Base-by-base conservation (phyloP, 2,113 vertebrate species). In the Siniperca chuatsi region DNA sequence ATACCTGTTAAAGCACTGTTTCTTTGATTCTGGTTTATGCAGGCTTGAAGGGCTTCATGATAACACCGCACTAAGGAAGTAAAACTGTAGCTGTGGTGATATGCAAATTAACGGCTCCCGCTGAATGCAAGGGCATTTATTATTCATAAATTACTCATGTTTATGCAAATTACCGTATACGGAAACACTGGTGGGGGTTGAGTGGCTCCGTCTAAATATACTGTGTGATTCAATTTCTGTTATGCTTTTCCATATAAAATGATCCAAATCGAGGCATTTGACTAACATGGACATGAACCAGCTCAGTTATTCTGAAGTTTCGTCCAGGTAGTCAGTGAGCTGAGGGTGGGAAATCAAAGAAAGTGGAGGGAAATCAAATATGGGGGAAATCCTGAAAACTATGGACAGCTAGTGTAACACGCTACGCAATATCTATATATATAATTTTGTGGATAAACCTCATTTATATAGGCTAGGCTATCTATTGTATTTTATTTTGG, bases 131-230 rank as follows among this genome's bases (percentile, higher is more conserved):
- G 96, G 91, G 83, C 92, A 96, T 97, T 98, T 97, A 99, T 98
- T 99, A 99, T 98, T 99, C 97, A 98, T 97, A 97, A 96, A 95
- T 96, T 97, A 97, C 88, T 96, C 96, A 96, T 97, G 96, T 97
- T 98, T 97, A 99, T 98, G 97, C 96, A 98, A 98, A 99, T 98
- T 76, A 95, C 92, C 83, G 83, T 85, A 82, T 92, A 88, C 89
- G 84, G 90, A 89, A 88, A 90, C 85, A 92, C 78, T 82, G 87
- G 90, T 92, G 92, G 93, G 89, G 94, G 91, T 90, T 94, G 94
- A 93, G 90, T 85, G 90, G 86, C 84, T 79, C 88, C 88, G 78
- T 88, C 86, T 90, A 79, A 92, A 92, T 91, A 92, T 52, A 77
- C 79, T 37, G 72, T 75, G 55, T 86, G 88, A 67, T 84, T 89